Conservation (phyloP, 2,113 vertebrate genomes). For the Brachionichthys hirsutus region DNA sequence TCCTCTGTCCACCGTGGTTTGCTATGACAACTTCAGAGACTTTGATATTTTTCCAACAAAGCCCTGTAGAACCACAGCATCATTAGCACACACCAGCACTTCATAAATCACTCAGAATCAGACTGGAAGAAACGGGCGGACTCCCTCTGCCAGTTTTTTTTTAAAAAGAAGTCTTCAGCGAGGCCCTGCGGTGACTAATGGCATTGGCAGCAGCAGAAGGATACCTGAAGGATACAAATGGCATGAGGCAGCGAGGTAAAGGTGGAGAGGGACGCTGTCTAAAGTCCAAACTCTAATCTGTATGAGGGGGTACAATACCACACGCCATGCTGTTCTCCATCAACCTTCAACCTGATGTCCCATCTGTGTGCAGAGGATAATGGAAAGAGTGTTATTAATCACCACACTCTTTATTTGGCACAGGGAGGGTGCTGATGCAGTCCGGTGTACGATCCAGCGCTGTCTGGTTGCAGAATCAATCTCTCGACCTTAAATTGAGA, state of each 20-base stretch:
- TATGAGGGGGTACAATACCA: constrained; percentile 60
- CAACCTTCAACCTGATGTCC: constrained; percentile 75
- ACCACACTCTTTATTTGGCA: constrained; percentile 35
- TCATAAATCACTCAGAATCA: constrained; percentile 61
- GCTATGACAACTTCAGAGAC: constrained; percentile 28
- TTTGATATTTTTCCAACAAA: constrained; percentile 35
- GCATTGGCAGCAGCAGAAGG: constrained; percentile 48
- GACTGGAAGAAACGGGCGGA: constrained; percentile 8
- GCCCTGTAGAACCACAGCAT: constrained; percentile 19
- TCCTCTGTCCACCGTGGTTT: constrained; percentile 12
- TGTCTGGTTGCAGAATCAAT: constrained; percentile 44
- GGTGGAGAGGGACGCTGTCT: constrained; percentile 37
- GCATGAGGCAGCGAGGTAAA: constrained; percentile 30
- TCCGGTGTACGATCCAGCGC: constrained; percentile 9
- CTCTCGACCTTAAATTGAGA: constrained; percentile 48
- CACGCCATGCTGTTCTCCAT: constrained; percentile 65
- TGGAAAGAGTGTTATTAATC: constrained; percentile 72
- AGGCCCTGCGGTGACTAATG: constrained; percentile 58
- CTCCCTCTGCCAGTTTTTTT: constrained; percentile 31
- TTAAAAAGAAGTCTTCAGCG: constrained; percentile 52
- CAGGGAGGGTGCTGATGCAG: constrained; percentile 29
- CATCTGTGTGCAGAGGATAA: constrained; percentile 74
- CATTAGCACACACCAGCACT: constrained; percentile 5
- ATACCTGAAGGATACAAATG: constrained; percentile 71
- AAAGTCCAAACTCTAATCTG: constrained; percentile 63